Base-by-base conservation (phyloP, 2,888 invertebrate species). In the Rugalucina vietnamica region DNA sequence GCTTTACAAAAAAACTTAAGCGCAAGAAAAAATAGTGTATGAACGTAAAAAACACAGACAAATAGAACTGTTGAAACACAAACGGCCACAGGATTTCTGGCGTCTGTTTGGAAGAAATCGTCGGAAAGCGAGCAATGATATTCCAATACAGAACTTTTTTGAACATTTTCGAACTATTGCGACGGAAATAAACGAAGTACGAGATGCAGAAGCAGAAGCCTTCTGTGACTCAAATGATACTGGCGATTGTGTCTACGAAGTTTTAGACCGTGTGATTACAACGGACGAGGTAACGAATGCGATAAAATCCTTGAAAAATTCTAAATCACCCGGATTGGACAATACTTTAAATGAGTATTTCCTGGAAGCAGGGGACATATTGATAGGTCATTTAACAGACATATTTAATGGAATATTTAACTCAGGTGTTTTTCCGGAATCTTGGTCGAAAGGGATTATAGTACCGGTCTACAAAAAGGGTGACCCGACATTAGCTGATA, bases 391-490 rank as follows among this genome's bases (percentile, higher is more conserved):
- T 57, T 39, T 78, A 29, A 72, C 72, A 34, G 78, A 57, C n/a
- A 49, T 74, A 74, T 76, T 76, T 60, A 76, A 81, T 57, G 32
- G 10, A 36, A 81, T 81, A 37, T 72, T 81, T 29, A 34, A 70
- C 70, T 72, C 76, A 1, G 81, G 81, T 27, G 39, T 29, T 69
- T 81, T 49, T 54, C 77, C 77, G 27, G 54, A 75, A 24, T n/a
- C 54, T 21, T 60, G 60, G 75, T 50, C 73, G 10, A 50, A 73
- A 32, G 73, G 73, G 24, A 43, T 73, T 29, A 73, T 73, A 24
- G 57, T 73, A 27, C 77, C 78, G 10, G 43, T 74, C 29, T 32
- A 69, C 50, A 77, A 82, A 76, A 76, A 76, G 60, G 72, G 75
- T 43, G 75, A 49, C 37, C n/a, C 18, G 39, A 65, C 69, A 50